Base-by-base conservation (phyloP, 2,888 invertebrate genomes). In the Epirrita christyi region DNA sequence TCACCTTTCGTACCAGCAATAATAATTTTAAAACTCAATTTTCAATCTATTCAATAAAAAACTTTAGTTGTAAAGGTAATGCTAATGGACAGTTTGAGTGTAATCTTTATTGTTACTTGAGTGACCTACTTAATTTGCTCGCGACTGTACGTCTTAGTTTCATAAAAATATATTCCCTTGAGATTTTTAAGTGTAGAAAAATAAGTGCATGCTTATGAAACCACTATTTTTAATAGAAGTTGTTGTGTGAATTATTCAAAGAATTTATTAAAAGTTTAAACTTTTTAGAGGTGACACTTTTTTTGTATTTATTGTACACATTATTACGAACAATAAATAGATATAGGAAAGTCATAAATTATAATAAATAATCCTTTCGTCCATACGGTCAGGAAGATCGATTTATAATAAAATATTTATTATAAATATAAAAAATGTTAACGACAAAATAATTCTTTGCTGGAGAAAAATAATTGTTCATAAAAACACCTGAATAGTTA, bases 361-460 rank as follows among this genome's bases (percentile, higher is more conserved):
- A 44, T 14, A 43, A 44, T 52, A 36, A 13, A 51, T 15, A 43
- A 46, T 34, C 40, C 41, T 53, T 53, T 53, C 53, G 53, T 53
- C 52, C 52, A 53, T 32, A 13, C 13, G 38, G 52, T 53, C 37
- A 45, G 21, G 14, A 15, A 44, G 11, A 42, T 34, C 42, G 36
- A 21, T 36, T 27, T 50, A 15, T 10, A 10, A 37, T 8, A 29
- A 40, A 14, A 15, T 48, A 48, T 14, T 40, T 10, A 49, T n/a
- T n/a, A n/a, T n/a, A 49, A 36, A 38, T 14, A 38, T 14, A n/a
- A 14, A 2, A 13, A 2, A 7, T 9, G 1, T 7, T n/a, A 36
- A 11, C 3, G 11, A 21, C 21, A 21, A 21, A 21, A 21, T 21
- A 21, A 21, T 3, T 2, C 21, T 21, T 21, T 21, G 2, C 4